Evolutionary conservation across 2,797 vertebrate species (phyloP), one percentile per base, ranked within the genome.

Genomic region (Orientallactaga sibirica): DNA sequence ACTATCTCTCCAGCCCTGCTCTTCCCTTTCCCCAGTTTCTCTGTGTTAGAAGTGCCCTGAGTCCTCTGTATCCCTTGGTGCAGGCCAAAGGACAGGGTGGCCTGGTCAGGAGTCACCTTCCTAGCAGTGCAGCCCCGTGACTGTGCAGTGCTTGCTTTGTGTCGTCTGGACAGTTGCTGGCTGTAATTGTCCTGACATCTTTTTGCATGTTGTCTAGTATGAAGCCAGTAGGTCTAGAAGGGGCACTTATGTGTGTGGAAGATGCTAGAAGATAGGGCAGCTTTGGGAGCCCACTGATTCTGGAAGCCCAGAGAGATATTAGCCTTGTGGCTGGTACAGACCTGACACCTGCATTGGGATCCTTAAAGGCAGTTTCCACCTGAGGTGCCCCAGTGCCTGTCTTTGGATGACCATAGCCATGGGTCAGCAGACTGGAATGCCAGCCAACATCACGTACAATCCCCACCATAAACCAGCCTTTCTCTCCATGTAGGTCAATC

Each of bases 131-230:
- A 19, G 41, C 24, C 27, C 70, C 12, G 29, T 1, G 11, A 11
- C 37, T 75, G 43, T 20, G 41, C 22, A 66, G 66, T 5, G 37
- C 3, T 25, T 7, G 61, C 27, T n/a, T 19, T 7, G 24, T 43
- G 10, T 12, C 41, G 12, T 24, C 62, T 10, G 8, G 64, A 62
- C 4, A 1, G 62, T 58, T 52, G 20, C 2, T 5, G 8, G 64
- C 48, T 1, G 0, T 3, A 48, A 18, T 0, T 0, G 16, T 11
- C 9, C 64, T 37, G 1, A 41, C 24, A 19, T 41, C 66, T 79
- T 3, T 27, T 3, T 27, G 33, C 2, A 0, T 0, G 29, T 4
- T 24, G 22, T 29, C 33, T 0, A 52, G 7, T 0, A 0, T 48
- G 24, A 76, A 2, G 1, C 4, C 25, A 15, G 18, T 12, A 3